A percentile compares a stretch with the other conserved stretches of the same genome.
Conservation (phyloP, 2,888 invertebrate species). For the Cancer borealis region DNA sequence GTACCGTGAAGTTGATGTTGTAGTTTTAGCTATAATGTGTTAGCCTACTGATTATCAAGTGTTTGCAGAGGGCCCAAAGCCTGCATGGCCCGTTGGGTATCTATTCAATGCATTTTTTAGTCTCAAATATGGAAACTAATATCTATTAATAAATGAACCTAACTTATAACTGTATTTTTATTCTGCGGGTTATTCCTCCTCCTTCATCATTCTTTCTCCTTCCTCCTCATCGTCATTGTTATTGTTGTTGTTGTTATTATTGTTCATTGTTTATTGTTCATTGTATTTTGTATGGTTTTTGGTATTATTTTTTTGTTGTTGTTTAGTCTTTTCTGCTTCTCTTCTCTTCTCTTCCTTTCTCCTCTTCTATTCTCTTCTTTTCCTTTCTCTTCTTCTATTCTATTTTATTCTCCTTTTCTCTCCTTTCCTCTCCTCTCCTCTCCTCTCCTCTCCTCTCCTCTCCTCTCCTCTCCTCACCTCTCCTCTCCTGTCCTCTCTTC, state of each 20-base stretch:
- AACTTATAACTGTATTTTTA: slow-evolving; percentile 58
- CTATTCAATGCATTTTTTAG: slow-evolving; percentile 75
- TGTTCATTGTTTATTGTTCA: too few species aligned
- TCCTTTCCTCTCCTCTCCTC: neutral
- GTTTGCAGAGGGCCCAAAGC: slow-evolving; percentile 67
- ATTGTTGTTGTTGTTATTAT: neutral
- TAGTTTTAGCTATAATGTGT: slow-evolving; percentile 74
- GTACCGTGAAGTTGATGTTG: slow-evolving; percentile 62
- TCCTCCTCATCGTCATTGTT: neutral
- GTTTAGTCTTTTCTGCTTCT: neutral
- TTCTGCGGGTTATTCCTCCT: neutral
- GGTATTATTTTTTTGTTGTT: neutral
- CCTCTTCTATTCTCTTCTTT: neutral
- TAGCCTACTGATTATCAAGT: slow-evolving; percentile 72
- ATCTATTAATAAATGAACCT: slow-evolving; percentile 76
- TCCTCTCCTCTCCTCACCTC: neutral
- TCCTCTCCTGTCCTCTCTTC: neutral
- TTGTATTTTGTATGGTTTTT: too few species aligned
- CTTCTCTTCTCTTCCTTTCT: neutral
- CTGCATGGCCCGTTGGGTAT: slow-evolving; percentile 64
- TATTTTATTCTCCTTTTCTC: neutral
- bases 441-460: neutral
- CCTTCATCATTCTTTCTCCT: neutral
- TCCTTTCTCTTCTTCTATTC: neutral
- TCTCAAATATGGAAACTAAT: slow-evolving; percentile 74